Percentiles rank a stretch among this genome's conserved stretches.
These are phyloP conservation scores for Staurois parvus DNA, from an alignment of 2,797 vertebrate species.

Conservation along the genomic window DNA sequence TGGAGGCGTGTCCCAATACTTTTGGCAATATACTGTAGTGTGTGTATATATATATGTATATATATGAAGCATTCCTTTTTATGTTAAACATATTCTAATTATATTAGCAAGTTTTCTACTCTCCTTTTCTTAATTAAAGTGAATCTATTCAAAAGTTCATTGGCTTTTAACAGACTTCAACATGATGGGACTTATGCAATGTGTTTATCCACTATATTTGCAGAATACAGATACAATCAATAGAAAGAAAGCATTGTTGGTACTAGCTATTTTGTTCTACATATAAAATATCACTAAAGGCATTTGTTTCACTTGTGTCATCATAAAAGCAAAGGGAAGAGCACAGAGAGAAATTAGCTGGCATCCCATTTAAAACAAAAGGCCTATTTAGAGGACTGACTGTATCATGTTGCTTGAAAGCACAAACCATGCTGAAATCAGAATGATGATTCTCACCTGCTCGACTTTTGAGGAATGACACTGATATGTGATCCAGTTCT, in stretches of 20 bases:
- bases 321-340: background rate
- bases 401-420: background rate
- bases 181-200: no score
- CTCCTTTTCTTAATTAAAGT: no score
- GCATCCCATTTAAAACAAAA: background rate
- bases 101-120: no score
- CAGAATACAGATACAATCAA: background rate
- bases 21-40: no score
- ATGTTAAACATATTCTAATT: no score
- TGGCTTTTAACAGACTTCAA: no score
- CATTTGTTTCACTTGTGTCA: background rate
- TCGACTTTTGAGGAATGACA: constrained; percentile 61
- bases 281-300: background rate
- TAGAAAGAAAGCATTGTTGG: background rate
- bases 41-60: no score
- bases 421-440: background rate
- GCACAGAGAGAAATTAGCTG: background rate
- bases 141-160: no score
- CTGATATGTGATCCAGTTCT: constrained; percentile 13
- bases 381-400: background rate
- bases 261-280: background rate
- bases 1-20: no score
- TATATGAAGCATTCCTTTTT: no score
- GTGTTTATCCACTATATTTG: background rate
- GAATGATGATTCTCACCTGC: constrained; percentile 37